Percentiles rank a stretch among this genome's conserved stretches.
Evolutionary conservation across 2,113 vertebrate species (phyloP).

Genomic region (Microtus pennsylvanicus): DNA sequence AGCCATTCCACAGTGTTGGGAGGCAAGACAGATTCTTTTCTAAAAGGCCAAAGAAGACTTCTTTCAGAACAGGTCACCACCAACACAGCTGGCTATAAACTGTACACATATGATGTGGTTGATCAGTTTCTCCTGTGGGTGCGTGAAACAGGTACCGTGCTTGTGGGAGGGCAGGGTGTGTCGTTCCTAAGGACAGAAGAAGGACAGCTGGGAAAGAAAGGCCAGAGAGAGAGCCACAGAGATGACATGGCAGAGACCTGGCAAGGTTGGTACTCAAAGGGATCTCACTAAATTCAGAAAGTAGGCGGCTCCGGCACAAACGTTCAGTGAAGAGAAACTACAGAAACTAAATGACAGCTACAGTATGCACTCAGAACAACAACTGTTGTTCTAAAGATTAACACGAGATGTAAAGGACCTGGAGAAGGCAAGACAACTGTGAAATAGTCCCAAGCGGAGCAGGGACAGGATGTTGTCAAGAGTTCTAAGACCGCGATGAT

Average conservation of each 20-base stretch:
- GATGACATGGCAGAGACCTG: background rate
- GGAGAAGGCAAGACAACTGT: background rate
- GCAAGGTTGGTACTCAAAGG: background rate
- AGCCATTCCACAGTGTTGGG: background rate
- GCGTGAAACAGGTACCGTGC: background rate
- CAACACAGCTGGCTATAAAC: background rate
- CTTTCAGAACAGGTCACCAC: background rate
- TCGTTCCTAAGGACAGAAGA: background rate
- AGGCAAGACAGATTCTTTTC: background rate
- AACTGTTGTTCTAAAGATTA: slow-evolving; percentile 14
- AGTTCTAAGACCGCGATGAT: background rate
- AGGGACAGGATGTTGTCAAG: background rate
- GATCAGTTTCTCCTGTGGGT: background rate
- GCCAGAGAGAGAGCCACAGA: background rate
- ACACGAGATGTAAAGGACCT: background rate
- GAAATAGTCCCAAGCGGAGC: background rate
- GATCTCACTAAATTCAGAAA: background rate
- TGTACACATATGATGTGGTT: background rate
- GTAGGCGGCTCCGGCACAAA: background rate
- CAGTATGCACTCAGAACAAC: background rate
- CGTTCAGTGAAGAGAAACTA: background rate
- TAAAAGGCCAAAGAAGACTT: background rate
- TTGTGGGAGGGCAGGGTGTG: background rate
- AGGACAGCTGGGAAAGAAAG: background rate
- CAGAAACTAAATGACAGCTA: background rate